These are phyloP conservation scores for Thamnophis elegans DNA, from an alignment of 2,797 vertebrate genomes.

Conservation along the genomic window DNA sequence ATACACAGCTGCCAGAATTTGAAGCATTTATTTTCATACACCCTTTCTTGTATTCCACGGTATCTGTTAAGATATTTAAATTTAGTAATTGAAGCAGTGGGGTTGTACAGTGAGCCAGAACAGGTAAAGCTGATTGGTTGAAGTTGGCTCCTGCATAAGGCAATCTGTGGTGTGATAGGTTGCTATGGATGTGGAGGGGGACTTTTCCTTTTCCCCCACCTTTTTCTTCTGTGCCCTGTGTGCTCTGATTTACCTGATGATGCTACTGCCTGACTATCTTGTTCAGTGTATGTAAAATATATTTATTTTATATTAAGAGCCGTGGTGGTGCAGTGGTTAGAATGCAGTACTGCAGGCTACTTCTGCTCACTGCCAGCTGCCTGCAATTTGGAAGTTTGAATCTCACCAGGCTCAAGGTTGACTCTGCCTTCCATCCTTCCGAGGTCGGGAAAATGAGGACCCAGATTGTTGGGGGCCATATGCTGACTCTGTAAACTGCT, in stretches of 20 bases:
- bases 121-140: background rate
- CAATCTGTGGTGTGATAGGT: background rate
- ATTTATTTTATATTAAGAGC: background rate
- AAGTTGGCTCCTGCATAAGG: background rate
- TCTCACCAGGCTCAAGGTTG: too few species aligned
- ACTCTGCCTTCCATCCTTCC: too few species aligned
- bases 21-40: background rate
- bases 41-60: background rate
- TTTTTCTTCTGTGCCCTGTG: background rate
- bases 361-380: too few species aligned
- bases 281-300: background rate
- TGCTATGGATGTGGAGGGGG: background rate
- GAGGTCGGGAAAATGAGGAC: too few species aligned
- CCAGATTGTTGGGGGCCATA: too few species aligned
- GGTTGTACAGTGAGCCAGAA: background rate
- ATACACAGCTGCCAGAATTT: background rate
- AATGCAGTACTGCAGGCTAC: too few species aligned
- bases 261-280: background rate
- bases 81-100: background rate
- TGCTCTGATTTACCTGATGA: background rate
- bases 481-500: too few species aligned
- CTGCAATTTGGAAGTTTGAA: too few species aligned
- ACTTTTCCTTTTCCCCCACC: background rate
- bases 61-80: background rate
- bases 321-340: too few species aligned